These are phyloP conservation scores for Cygnus atratus DNA, from an alignment of 2,113 vertebrate species.

Conservation along the genomic window DNA sequence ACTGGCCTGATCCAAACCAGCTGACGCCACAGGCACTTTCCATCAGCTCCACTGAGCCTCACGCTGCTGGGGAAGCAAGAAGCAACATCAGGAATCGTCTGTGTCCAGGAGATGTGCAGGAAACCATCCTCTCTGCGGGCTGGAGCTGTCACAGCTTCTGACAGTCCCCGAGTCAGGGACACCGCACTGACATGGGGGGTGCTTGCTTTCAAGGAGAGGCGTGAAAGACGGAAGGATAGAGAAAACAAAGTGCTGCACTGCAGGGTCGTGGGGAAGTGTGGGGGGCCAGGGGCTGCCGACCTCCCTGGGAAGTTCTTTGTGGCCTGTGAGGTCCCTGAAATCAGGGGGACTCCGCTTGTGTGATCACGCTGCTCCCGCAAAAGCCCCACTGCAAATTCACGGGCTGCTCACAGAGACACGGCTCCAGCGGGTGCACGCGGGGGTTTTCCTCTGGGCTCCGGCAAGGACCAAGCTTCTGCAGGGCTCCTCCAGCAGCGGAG, in stretches of 20 bases:
- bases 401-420: not conserved
- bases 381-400: accelerated
- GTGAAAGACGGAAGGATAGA: not conserved
- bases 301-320: not conserved
- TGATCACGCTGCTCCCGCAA: not conserved
- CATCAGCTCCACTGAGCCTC: not conserved
- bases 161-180: accelerated
- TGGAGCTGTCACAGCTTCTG: not conserved
- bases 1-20: not conserved
- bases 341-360: accelerated
- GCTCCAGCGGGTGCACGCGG: accelerated
- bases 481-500: not conserved
- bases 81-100: not conserved
- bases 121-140: not conserved
- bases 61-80: not conserved
- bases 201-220: not conserved
- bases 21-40: not conserved
- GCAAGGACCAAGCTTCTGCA: not conserved
- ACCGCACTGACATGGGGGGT: accelerated
- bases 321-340: not conserved
- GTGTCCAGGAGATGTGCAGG: not conserved
- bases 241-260: not conserved
- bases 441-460: not conserved
- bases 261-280: accelerated
- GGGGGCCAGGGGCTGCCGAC: not conserved